These are phyloP conservation scores for Pollenia labialis DNA, from an alignment of 2,888 invertebrate species.

Conservation along the genomic window DNA sequence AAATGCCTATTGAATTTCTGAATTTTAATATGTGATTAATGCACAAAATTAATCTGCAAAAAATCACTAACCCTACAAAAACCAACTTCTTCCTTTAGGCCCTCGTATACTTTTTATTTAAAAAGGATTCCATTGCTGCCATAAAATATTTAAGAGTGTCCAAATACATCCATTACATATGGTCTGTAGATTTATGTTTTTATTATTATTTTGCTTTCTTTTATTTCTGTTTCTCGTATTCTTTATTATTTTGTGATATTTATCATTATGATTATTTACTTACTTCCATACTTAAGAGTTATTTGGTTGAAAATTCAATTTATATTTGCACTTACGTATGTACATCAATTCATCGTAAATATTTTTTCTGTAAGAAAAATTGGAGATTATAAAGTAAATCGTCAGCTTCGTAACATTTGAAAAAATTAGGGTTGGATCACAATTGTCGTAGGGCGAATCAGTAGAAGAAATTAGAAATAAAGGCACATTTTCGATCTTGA, in stretches of 20 bases:
- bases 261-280: slow-evolving; percentile 35
- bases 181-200: slow-evolving; percentile 37
- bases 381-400: too few species aligned
- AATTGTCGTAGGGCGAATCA: too few species aligned
- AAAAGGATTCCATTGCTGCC: background rate
- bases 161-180: slow-evolving; percentile 42
- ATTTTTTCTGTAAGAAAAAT: slow-evolving; percentile 5
- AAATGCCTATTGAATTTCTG: too few species aligned
- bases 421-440: too few species aligned
- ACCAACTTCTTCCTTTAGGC: too few species aligned
- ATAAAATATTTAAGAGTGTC: slow-evolving; percentile 38
- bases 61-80: too few species aligned
- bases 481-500: too few species aligned
- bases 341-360: slow-evolving; percentile 23
- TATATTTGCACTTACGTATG: slow-evolving; percentile 23
- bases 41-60: too few species aligned
- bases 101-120: background rate
- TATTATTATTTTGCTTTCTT: background rate
- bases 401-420: too few species aligned
- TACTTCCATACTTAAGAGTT: background rate
- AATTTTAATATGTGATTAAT: too few species aligned
- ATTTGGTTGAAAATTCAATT: slow-evolving; percentile 54
- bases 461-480: too few species aligned
- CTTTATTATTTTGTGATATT: background rate
- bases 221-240: background rate